Percentiles rank a stretch among this genome's conserved stretches.
Evolutionary conservation across 2,797 vertebrate genomes (phyloP).

Genomic region (Pipistrellus kuhlii): DNA sequence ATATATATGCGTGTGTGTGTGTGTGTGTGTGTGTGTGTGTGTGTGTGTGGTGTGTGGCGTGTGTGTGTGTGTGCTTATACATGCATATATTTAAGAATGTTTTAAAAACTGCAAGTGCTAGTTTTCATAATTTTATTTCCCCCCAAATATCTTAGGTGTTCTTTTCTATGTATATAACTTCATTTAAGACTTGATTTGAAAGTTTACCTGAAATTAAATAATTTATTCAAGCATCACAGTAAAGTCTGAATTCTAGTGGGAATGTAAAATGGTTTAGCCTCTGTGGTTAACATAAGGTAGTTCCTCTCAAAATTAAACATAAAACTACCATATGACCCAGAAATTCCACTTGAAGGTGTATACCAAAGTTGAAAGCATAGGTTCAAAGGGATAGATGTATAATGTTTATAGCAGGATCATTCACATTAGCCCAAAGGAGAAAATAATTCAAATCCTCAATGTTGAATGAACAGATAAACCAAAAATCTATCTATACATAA

Average conservation of each 20-base stretch:
- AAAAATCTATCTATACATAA: neutral
- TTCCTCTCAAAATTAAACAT: neutral
- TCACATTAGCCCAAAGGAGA: neutral
- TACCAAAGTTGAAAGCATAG: neutral
- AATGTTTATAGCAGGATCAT: neutral
- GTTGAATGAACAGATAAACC: neutral
- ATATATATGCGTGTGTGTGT: no score
- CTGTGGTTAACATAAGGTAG: neutral
- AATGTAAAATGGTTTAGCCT: neutral
- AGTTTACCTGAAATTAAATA: neutral
- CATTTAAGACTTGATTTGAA: neutral
- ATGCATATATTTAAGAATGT: neutral
- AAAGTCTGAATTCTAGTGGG: neutral
- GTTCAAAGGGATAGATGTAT: neutral
- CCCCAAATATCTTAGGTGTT: neutral
- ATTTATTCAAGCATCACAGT: conserved; percentile 5
- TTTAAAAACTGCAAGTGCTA: neutral
- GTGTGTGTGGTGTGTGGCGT: no score
- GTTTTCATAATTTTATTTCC: neutral
- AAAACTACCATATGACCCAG: neutral
- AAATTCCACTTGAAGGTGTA: neutral
- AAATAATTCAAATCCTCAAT: neutral
- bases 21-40: no score
- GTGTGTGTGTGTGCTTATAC: neutral
- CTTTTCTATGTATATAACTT: neutral